Percentiles rank a stretch among this genome's conserved stretches.
phyloP scores from a whole-genome alignment of 2,113 vertebrate genomes.

The Martes martes region DNA sequence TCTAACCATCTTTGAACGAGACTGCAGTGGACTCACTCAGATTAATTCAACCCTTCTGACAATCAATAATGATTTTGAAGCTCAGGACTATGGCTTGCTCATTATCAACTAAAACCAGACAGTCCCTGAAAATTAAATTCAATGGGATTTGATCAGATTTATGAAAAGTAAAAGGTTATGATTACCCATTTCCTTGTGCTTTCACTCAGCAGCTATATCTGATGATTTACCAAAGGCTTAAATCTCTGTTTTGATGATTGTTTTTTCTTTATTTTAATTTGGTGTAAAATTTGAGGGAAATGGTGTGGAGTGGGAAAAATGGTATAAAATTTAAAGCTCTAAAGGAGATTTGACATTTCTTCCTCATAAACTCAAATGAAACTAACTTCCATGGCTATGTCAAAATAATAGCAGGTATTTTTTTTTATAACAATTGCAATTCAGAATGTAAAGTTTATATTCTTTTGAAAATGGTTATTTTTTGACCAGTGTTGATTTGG shows the following conservation, averaged over 20 bases:
- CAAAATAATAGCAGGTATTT: not conserved
- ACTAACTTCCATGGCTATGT: not conserved
- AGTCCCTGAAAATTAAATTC: not conserved
- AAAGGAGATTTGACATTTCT: not conserved
- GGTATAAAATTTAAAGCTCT: not conserved
- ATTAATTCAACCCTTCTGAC: constrained; percentile 1
- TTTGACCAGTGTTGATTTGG: not conserved
- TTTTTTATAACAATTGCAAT: not conserved
- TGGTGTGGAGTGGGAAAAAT: not conserved
- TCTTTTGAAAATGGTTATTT: not conserved
- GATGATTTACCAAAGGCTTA: not conserved
- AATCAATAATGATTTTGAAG: constrained; percentile 48
- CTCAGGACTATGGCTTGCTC: not conserved
- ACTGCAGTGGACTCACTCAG: not conserved
- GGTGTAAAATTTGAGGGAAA: not conserved
- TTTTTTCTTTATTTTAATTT: not conserved
- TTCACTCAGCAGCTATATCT: not conserved
- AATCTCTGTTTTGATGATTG: not conserved
- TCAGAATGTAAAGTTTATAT: not conserved
- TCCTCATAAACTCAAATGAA: not conserved
- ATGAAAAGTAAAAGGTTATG: not conserved
- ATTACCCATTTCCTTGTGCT: not conserved
- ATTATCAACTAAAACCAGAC: constrained; percentile 34
- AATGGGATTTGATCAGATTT: not conserved
- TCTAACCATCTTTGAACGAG: constrained; percentile 20